Base-by-base conservation (phyloP, 1,140 invertebrate genomes). In the Rhysida immarginata region DNA sequence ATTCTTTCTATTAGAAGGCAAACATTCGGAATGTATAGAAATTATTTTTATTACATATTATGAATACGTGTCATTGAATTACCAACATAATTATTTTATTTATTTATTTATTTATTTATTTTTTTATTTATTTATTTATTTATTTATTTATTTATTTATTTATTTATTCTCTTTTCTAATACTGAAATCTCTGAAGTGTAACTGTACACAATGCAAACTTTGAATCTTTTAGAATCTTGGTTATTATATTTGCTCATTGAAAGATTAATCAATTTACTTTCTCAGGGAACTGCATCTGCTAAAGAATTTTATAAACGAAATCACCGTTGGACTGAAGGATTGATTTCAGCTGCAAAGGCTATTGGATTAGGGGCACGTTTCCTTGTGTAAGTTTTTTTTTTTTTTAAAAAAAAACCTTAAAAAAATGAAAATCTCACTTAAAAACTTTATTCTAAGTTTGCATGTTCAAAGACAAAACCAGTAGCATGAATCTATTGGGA, bases 301-400 rank as follows among this genome's bases (percentile, higher is more conserved):
- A 88, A 75, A 68, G 95, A 99, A 66, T 98, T 99, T 74, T 99
- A 99, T 71, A 93, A 96, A 69, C 76, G 91, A 62, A 98, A 99
- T 72, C 93, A 96, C 69, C 85, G 95, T 66, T 99, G 95, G 95
- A 96, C 94, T 0, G 93, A 99, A 73, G 96, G 96, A 11, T 77
- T 99, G 16, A 88, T 99, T 61, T 98, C 96, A 26, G 96, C 96
- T 20, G 92, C 95, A 0, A 98, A 99, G 71, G 85, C 93, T 26
- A 93, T 99, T 13, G 96, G 90, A 0, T 84, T 90, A 67, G 93
- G 89, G 50, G 95, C 94, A 23, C 92, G 90, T 66, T 82, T 94
- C 62, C 74, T 98, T 23, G 77, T 98, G 87, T 93, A 78, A 80
- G 81, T 81, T n/a, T n/a, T n/a, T n/a, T n/a, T n/a, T n/a, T n/a